Conservation (phyloP, 2,113 vertebrate species). For the Pteropus alecto region DNA sequence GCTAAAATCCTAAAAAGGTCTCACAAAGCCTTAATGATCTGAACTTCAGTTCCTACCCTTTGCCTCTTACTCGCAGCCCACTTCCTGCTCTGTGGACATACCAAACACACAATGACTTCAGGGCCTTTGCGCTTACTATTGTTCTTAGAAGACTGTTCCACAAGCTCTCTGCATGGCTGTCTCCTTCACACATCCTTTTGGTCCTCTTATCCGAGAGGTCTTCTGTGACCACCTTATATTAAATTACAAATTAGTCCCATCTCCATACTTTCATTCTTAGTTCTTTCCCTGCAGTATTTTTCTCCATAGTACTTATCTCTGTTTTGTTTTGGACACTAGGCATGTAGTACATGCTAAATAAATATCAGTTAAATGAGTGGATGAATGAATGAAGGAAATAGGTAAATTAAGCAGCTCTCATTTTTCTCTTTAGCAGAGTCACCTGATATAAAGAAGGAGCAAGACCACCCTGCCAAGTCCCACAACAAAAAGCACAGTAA, state of each 20-base stretch:
- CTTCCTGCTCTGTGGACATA: not conserved
- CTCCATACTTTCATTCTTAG: not conserved
- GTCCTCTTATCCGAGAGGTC: not conserved
- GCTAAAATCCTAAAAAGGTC: not conserved
- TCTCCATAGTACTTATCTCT: not conserved
- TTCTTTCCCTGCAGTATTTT: conserved; percentile 50
- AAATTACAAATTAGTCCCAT: not conserved
- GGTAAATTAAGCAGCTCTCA: conserved; percentile 63
- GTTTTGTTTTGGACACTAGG: not conserved
- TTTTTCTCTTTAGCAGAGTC: conserved; percentile 78
- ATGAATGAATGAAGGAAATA: conserved; percentile 6
- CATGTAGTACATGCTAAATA: not conserved
- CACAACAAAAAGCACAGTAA: conserved; percentile 96
- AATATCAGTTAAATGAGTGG: not conserved
- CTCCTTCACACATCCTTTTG: not conserved
- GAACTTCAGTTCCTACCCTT: not conserved
- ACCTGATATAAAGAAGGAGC: conserved; percentile 88
- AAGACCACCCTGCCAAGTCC: conserved; percentile 83
- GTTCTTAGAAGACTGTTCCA: not conserved
- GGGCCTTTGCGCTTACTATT: not conserved
- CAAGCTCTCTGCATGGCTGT: not conserved
- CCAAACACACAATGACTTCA: not conserved
- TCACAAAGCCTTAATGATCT: not conserved
- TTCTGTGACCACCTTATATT: not conserved
- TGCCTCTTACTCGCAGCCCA: not conserved